Evolutionary conservation across 2,113 vertebrate species (phyloP), one percentile per base, ranked within the genome.

Genomic region (Struthidea cinerea): DNA sequence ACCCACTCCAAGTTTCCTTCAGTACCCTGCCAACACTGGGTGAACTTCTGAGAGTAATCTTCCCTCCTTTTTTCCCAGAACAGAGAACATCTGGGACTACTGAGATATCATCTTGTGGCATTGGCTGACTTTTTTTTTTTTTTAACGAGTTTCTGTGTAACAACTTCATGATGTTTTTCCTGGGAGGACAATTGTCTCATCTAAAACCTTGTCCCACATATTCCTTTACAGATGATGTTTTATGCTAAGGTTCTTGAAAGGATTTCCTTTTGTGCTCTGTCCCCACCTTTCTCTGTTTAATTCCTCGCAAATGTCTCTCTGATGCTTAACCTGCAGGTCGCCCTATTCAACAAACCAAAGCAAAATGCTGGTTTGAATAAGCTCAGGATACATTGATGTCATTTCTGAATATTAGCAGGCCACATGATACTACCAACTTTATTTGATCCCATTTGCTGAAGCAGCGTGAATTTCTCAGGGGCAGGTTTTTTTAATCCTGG

Each of bases 401-500:
- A 82, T 46, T 44, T 32, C 37, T 65, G 49, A 92, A 83, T 75
- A 91, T 84, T 87, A 87, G 14, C 18, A 28, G 30, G 41, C 83
- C 68, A 65, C 63, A 67, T 9, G 26, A 78, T 27, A 84, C 80
- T 78, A 76, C 77, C 86, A 93, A 69, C 57, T 94, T 92, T 71
- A 52, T 61, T 88, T 96, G 92, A 94, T 97, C 89, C 71, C 13
- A 19, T 80, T 89, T 76, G 80, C 95, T 65, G 85, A 76, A 65
- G 47, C 13, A 73, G 73, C 37, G 93, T 46, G 37, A 52, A 70
- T 90, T 94, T 97, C 80, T 97, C 59, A 53, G 78, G 67, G 94
- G 89, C 95, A 95, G 91, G 55, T 74, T 86, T 96, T 96, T 97
- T 96, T 95, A 91, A 95, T 94, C 87, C 87, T 53, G 28, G 35